These are phyloP conservation scores for Enteromius anoplus DNA, from an alignment of 2,797 vertebrate genomes.

Conservation along the genomic window DNA sequence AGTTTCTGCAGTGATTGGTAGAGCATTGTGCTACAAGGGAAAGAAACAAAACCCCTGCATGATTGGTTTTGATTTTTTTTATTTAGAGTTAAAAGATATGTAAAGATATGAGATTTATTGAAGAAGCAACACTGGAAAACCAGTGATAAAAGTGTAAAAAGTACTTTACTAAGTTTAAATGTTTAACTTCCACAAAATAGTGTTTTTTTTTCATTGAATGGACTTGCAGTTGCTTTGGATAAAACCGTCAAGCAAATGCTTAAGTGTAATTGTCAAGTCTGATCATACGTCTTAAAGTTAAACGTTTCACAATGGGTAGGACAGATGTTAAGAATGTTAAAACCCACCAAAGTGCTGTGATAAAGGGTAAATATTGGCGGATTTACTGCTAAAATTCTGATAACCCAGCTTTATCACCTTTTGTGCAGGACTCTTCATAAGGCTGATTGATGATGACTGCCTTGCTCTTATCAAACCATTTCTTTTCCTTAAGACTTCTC, in stretches of 20 bases:
- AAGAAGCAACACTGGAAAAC: not conserved
- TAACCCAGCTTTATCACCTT: slow-evolving; percentile 53
- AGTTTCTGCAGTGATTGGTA: not conserved
- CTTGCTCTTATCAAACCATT: slow-evolving; percentile 52
- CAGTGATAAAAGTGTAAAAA: too few relatives aligned
- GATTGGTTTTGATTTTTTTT: not conserved
- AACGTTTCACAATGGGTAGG: slow-evolving; percentile 22
- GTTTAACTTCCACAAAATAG: not conserved
- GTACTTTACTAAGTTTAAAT: too few relatives aligned
- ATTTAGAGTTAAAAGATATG: not conserved
- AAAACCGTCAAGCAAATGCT: not conserved
- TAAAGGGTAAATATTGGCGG: slow-evolving; percentile 49
- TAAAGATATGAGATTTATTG: not conserved
- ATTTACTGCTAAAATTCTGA: slow-evolving; percentile 47
- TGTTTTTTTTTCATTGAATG: not conserved
- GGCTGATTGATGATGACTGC: slow-evolving; percentile 50
- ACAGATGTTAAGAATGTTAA: slow-evolving; percentile 41
- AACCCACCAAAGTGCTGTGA: slow-evolving; percentile 33
- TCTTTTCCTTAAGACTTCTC: slow-evolving; percentile 43
- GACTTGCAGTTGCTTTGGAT: not conserved
- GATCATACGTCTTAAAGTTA: slow-evolving; percentile 27
- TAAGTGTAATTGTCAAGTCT: slow-evolving; percentile 5
- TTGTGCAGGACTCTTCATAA: slow-evolving; percentile 50
- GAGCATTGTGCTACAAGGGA: not conserved
- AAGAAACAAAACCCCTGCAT: not conserved